Base-by-base conservation (phyloP, 2,888 invertebrate genomes). In the Epinotia nisella region DNA sequence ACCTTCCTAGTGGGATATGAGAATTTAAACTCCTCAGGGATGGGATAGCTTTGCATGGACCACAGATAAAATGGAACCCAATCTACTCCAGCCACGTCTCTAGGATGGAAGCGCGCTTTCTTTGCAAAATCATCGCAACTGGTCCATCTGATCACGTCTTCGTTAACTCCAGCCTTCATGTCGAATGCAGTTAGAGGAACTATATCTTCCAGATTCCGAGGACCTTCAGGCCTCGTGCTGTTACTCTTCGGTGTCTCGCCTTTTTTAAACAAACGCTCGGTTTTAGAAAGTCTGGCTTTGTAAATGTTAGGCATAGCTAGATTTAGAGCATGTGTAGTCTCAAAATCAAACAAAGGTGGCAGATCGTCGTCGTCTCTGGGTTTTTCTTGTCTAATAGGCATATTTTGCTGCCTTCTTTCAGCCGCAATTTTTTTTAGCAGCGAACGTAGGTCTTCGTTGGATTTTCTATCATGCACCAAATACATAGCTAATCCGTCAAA, bases 21-120 rank as follows among this genome's bases (percentile, higher is more conserved):
- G 75, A 90, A 90, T 62, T 70, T 85, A 69, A 90, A 86, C 35
- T 84, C 62, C 4, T 72, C 41, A 7, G 85, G 74, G 9, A 59
- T 3, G 0, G 51, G 7, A 19, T 70, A 60, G 5, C 53, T 17
- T 51, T 59, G 66, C 2, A 71, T n/a, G n/a, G 85, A 79, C 91
- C 91, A 91, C 24, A 85, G 73, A 61, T 83, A 91, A 78, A 91
- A 91, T 4, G 91, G 90, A 0, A 87, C 78, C 91, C 91, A 91
- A 21, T 83, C 79, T 1, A 86, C 76, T 55, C 87, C 78, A 0
- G 90, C 78, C 21, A 91, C 80, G 61, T 90, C 87, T 59, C 83
- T 82, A 0, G 89, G 90, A 69, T 87, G 83, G 75, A 90, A 90
- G 0, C 79, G 69, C 0, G 83, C 76, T 24, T 78, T 79, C 45